Evolutionary conservation across 1,140 invertebrate species (phyloP).

Genomic region (Heliconius eleuchia): DNA sequence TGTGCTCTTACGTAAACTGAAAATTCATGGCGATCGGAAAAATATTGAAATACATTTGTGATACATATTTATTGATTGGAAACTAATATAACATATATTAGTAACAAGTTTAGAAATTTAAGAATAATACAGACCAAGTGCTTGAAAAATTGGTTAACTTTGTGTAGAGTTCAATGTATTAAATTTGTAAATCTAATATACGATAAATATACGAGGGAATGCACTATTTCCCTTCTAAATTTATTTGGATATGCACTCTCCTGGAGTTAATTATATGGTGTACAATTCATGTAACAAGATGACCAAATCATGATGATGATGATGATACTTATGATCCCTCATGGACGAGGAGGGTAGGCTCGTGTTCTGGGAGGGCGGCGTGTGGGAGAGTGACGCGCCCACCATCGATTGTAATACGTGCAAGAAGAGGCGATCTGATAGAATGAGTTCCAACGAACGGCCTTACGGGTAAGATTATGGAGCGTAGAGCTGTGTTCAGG

Average conservation of each 20-base stretch:
- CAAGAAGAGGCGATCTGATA: constrained; percentile 67
- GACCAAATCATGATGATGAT: constrained; percentile 47
- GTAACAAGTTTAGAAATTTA: neutral
- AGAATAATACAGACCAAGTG: neutral
- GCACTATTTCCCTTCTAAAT: too few species aligned
- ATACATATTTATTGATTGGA: neutral
- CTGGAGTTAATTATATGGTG: neutral
- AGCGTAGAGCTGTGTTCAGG: neutral
- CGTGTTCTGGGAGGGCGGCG: constrained; percentile 70
- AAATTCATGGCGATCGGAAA: neutral
- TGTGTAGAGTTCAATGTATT: too few species aligned
- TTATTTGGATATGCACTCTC: too few species aligned
- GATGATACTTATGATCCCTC: constrained; percentile 43
- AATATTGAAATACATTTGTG: neutral
- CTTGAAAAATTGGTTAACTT: too few species aligned
- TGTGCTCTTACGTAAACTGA: constrained; percentile 57
- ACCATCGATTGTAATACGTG: constrained; percentile 69
- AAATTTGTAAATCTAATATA: too few species aligned
- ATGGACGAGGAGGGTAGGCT: constrained; percentile 73
- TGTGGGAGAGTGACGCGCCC: constrained; percentile 70
- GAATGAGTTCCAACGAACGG: constrained; percentile 65
- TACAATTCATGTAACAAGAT: constrained; percentile 6
- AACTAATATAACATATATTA: too few species aligned
- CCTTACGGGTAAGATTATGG: constrained; percentile 60
- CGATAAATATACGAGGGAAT: too few species aligned